Conservation (phyloP, 2,888 invertebrate genomes). For the Tortricodes alternella region DNA sequence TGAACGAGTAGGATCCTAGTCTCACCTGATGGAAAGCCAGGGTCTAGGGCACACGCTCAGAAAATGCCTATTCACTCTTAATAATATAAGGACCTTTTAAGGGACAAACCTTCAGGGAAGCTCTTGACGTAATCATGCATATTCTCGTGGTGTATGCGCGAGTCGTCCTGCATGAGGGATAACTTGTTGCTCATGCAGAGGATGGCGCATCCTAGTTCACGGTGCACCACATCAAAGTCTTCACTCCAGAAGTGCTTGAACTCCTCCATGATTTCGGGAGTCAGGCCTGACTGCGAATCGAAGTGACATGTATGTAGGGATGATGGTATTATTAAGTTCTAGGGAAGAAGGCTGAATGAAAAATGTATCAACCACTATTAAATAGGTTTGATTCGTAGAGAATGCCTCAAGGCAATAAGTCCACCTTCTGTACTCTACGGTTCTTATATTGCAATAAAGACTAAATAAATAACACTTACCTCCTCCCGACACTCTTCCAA, state of each 20-base stretch:
- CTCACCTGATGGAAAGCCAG: no score
- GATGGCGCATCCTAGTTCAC: slow-evolving; percentile 75
- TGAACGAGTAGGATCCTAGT: no score
- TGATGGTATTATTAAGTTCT: background rate
- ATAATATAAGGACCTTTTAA: background rate
- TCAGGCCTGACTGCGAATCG: slow-evolving; percentile 60
- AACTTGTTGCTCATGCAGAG: slow-evolving; percentile 79
- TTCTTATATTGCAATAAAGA: no score
- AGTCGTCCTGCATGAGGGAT: slow-evolving; percentile 66
- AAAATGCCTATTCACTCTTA: no score
- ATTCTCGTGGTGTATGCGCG: slow-evolving; percentile 70
- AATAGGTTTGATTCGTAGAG: no score
- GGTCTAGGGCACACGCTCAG: no score
- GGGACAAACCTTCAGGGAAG: slow-evolving; percentile 70
- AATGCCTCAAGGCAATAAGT: no score
- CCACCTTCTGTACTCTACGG: no score
- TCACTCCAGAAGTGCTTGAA: slow-evolving; percentile 77
- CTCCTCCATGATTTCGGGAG: slow-evolving; percentile 63
- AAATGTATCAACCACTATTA: no score
- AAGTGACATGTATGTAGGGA: background rate
- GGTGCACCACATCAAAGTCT: slow-evolving; percentile 72
- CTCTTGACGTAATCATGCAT: slow-evolving; percentile 72
- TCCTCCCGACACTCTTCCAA: slow-evolving; percentile 70
- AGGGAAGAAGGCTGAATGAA: no score
- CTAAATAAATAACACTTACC: slow-evolving; percentile 45